phyloP scores from a whole-genome alignment of 2,113 vertebrate species.

The Grus americana region DNA sequence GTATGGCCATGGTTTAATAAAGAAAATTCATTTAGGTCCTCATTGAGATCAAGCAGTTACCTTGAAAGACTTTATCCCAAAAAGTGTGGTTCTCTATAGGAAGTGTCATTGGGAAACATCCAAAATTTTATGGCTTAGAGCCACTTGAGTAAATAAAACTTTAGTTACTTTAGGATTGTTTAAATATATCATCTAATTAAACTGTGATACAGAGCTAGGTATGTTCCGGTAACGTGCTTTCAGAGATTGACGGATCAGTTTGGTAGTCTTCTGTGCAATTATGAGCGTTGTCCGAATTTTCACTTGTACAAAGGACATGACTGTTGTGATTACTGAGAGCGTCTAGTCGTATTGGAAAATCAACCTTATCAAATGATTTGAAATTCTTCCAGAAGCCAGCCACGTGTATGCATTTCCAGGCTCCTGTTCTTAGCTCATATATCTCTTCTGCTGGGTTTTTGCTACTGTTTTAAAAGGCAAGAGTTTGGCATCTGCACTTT shows the following conservation, averaged over 20 bases:
- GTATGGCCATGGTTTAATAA: neutral
- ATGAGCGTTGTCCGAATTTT: neutral
- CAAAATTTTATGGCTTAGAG: neutral
- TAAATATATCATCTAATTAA: neutral
- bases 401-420: neutral
- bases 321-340: neutral
- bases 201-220: neutral
- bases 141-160: neutral
- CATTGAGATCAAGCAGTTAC: neutral
- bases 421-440: neutral
- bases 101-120: neutral
- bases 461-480: neutral
- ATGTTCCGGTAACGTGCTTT: neutral
- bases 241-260: neutral
- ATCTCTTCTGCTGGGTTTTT: neutral
- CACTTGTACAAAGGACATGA: neutral
- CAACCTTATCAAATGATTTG: neutral
- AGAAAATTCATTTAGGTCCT: neutral
- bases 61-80: neutral
- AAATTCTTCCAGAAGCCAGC: neutral
- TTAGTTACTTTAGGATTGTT: neutral
- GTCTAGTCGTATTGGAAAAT: neutral
- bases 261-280: neutral
- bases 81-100: neutral
- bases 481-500: neutral